These are phyloP conservation scores for Ptilonorhynchus violaceus DNA, from an alignment of 2,113 vertebrate genomes.

Conservation along the genomic window DNA sequence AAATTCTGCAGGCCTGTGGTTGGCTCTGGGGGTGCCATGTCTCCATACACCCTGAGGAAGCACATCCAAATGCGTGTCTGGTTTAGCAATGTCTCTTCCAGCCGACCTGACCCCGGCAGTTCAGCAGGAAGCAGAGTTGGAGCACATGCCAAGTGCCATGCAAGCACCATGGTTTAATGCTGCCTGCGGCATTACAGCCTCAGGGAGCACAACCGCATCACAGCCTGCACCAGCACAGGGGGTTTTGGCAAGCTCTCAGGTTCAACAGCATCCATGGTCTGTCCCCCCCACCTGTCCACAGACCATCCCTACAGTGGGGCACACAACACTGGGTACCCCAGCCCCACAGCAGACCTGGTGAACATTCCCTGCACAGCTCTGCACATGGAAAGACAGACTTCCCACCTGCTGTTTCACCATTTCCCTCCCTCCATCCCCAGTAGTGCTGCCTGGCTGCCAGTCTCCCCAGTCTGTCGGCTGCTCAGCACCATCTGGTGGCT, in stretches of 20 bases:
- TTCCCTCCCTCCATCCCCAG: background rate
- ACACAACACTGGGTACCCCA: background rate
- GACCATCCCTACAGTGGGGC: background rate
- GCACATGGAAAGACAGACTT: background rate
- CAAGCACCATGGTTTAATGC: background rate
- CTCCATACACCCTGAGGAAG: fast-evolving
- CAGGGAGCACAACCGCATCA: background rate
- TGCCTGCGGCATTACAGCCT: background rate
- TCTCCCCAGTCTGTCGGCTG: background rate
- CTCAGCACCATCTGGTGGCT: background rate
- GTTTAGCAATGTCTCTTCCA: background rate
- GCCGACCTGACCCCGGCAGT: fast-evolving
- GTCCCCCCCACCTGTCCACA: background rate
- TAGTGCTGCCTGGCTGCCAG: background rate
- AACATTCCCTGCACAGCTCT: background rate
- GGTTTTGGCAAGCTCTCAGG: background rate
- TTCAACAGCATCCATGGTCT: background rate
- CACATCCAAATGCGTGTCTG: fast-evolving
- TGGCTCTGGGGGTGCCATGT: fast-evolving
- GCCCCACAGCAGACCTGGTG: too few relatives aligned
- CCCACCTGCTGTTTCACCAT: background rate
- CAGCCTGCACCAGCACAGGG: background rate
- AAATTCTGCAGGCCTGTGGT: background rate
- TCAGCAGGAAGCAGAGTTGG: background rate
- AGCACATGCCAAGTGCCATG: fast-evolving